Base-by-base conservation (phyloP, 2,113 vertebrate genomes). In the Colius striatus region DNA sequence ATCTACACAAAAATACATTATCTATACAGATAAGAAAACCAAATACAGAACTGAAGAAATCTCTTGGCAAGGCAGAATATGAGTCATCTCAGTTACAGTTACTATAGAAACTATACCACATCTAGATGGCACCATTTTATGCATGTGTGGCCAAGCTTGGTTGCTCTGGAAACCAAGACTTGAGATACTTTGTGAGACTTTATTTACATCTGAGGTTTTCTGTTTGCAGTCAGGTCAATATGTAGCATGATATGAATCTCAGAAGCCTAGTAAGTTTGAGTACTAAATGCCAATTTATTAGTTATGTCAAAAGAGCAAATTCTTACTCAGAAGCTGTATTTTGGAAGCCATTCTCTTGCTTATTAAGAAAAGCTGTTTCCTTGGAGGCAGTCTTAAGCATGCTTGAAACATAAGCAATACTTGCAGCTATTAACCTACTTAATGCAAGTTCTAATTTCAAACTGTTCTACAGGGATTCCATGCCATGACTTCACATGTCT, bases 161-260 rank as follows among this genome's bases (percentile, higher is more conserved):
- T 96, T 97, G 88, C 95, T 96, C 68, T 79, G 93, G 96, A 95
- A 96, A 97, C 95, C 53, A 65, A 81, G 92, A 93, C 90, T 94
- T 65, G 45, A 92, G 61, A 54, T 47, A 84, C 15, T 92, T 68
- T 29, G 54, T 0, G 0, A 90, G 73, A 81, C 71, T 81, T 84
- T 90, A 88, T 97, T 92, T 96, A 94, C 73, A 94, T 82, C 45
- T 75, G 58, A 90, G 65, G 79, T 60, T 90, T 63, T 62, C 53
- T 74, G 74, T 84, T 93, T 86, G 73, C 65, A 79, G 70, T 57
- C 73, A 89, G 89, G 58, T 57, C 82, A 86, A 57, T 48, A 74
- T 7, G 11, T 21, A 90, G 43, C 47, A 68, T 19, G 57, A 84
- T 58, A 51, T 26, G 25, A 86, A 62, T 57, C 85, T 73, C 84